Evolutionary conservation across 2,797 vertebrate genomes (phyloP).

Genomic region (Champsocephalus esox): DNA sequence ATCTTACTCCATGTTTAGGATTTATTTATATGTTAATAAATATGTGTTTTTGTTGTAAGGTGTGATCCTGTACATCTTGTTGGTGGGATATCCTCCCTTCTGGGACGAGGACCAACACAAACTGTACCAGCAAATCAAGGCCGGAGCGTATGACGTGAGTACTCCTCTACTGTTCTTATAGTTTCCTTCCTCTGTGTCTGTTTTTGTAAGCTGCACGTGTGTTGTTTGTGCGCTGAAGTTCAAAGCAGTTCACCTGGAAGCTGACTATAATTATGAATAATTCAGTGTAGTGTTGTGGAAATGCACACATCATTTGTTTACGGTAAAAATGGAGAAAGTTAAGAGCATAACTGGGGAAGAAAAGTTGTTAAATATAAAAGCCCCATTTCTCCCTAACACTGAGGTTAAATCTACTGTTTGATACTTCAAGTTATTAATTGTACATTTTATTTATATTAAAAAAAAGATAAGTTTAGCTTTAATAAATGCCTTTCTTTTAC

Average conservation of each 20-base stretch:
- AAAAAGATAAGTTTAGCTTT: slow-evolving; percentile 4
- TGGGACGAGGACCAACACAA: slow-evolving; percentile 99
- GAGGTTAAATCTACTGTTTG: neutral
- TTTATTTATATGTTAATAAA: neutral
- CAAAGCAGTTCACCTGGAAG: neutral
- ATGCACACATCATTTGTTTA: too few relatives aligned
- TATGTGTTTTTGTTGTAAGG: slow-evolving; percentile 78
- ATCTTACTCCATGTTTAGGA: neutral
- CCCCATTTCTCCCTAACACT: neutral
- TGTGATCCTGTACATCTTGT: slow-evolving; percentile 96
- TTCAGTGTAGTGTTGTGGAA: too few relatives aligned
- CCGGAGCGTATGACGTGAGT: slow-evolving; percentile 96
- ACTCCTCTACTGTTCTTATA: neutral
- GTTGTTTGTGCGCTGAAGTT: slow-evolving; percentile 12
- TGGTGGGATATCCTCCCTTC: slow-evolving; percentile 97
- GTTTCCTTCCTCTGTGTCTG: neutral
- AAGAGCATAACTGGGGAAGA: too few relatives aligned
- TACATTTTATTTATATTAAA: slow-evolving; percentile 5
- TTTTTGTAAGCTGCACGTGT: slow-evolving; percentile 17
- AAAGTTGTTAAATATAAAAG: too few relatives aligned
- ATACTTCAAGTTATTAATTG: neutral
- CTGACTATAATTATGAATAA: neutral
- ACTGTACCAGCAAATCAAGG: slow-evolving; percentile 98
- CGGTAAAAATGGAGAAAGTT: too few relatives aligned
- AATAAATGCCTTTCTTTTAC: neutral